Evolutionary conservation across 53 echinoderm and acorn worm species (phyloP).

Genomic region (Astropecten irregularis): DNA sequence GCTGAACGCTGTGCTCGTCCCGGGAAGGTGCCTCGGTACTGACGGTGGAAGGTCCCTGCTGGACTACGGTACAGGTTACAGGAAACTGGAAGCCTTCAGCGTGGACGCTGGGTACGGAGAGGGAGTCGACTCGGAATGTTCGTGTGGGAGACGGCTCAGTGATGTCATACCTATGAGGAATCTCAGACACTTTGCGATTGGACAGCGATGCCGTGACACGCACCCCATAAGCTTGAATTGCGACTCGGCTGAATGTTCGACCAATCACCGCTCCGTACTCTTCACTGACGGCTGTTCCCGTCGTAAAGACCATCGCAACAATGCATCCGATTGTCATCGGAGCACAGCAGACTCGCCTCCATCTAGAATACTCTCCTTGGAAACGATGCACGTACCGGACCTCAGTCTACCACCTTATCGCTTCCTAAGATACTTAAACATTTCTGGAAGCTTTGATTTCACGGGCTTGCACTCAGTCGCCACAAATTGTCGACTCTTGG

Average conservation of each 20-base stretch:
- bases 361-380: not conserved
- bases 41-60: constrained; percentile 7
- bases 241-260: not conserved
- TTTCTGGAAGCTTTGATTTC: constrained; percentile 29
- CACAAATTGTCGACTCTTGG: constrained; percentile 10
- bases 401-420: not conserved
- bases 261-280: constrained; percentile 32
- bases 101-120: not conserved
- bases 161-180: constrained; percentile 26
- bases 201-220: not conserved
- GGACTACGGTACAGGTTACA: constrained; percentile 3
- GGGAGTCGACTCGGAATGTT: not conserved
- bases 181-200: constrained; percentile 24
- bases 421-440: constrained; percentile 33
- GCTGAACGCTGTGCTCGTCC: constrained; percentile 13
- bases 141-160: not conserved
- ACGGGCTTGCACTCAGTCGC: constrained; percentile 3
- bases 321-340: not conserved
- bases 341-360: not conserved
- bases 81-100: constrained; percentile 18
- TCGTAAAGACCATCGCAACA: not conserved
- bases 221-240: constrained; percentile 4
- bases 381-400: constrained; percentile 11
- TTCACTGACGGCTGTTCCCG: constrained; percentile 30
- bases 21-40: not conserved